These are phyloP conservation scores for Tribolium castaneum DNA, from an alignment of 1,140 invertebrate genomes.

Conservation along the genomic window DNA sequence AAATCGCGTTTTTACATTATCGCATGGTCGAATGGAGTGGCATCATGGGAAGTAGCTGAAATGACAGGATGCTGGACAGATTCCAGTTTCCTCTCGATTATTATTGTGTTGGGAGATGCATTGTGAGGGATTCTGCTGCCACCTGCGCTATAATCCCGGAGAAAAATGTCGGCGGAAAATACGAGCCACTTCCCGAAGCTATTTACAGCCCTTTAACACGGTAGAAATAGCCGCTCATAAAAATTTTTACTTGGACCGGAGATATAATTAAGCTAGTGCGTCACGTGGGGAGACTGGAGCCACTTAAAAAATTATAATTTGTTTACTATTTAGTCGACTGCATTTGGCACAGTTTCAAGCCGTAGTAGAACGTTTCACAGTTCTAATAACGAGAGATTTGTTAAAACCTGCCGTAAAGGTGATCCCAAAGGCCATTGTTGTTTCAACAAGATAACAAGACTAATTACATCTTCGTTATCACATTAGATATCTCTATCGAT, in stretches of 20 bases:
- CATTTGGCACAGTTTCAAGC: too few relatives aligned
- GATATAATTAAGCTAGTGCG: too few relatives aligned
- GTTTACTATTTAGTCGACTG: too few relatives aligned
- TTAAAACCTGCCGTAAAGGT: too few relatives aligned
- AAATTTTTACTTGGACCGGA: too few relatives aligned
- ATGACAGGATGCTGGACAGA: constrained; percentile 34
- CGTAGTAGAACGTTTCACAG: too few relatives aligned
- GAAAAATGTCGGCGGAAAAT: neutral
- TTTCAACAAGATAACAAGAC: neutral
- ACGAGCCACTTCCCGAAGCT: neutral
- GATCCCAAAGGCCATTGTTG: neutral
- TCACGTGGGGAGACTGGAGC: too few relatives aligned
- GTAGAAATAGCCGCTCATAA: neutral
- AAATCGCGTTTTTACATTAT: constrained; percentile 5
- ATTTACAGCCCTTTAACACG: neutral
- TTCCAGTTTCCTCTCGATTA: constrained; percentile 31
- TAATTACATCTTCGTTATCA: neutral
- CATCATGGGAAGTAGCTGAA: constrained; percentile 15
- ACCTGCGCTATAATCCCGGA: neutral
- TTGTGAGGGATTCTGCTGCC: constrained; percentile 2
- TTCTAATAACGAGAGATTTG: too few relatives aligned
- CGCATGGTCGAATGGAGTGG: neutral
- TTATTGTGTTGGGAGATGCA: constrained; percentile 4
- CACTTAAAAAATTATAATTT: too few relatives aligned
- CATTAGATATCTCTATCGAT: neutral